Conservation (phyloP, 2,888 invertebrate genomes). For the Macaria notata region DNA sequence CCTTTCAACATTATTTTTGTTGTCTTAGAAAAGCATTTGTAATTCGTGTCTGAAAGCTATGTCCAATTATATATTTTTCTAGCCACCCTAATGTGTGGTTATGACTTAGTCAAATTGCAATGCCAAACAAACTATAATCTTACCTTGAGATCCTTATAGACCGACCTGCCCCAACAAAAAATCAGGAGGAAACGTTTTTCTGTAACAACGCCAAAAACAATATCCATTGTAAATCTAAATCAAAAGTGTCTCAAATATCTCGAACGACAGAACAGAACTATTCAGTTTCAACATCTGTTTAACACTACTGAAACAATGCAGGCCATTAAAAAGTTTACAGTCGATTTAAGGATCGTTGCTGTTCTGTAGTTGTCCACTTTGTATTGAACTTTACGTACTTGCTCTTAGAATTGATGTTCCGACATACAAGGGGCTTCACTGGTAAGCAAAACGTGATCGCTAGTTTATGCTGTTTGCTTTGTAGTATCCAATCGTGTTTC, state of each 20-base stretch:
- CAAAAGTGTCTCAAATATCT: constrained; percentile 13
- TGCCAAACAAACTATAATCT: constrained; percentile 4
- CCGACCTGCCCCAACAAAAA: constrained; percentile 18
- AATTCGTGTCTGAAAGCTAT: no score
- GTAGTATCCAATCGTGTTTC: neutral
- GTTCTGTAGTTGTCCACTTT: constrained; percentile 5
- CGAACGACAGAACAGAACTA: constrained; percentile 26
- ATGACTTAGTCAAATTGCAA: neutral
- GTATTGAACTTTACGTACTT: constrained; percentile 18
- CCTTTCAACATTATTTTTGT: no score
- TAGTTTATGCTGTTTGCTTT: neutral
- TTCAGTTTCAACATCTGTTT: constrained; percentile 29
- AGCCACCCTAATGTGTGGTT: no score
- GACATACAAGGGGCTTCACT: constrained; percentile 3
- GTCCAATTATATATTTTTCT: no score
- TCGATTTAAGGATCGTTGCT: constrained; percentile 19
- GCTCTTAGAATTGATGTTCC: constrained; percentile 13
- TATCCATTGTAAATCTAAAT: constrained; percentile 1
- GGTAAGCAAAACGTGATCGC: constrained; percentile 23
- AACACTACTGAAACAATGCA: constrained; percentile 28
- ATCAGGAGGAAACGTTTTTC: constrained; percentile 7
- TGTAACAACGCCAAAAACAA: constrained; percentile 9
- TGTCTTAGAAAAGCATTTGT: no score
- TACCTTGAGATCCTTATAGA: constrained; percentile 11
- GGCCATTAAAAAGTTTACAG: constrained; percentile 29